These are phyloP conservation scores for Chloropsis hardwickii DNA, from an alignment of 2,113 vertebrate genomes.

Conservation along the genomic window DNA sequence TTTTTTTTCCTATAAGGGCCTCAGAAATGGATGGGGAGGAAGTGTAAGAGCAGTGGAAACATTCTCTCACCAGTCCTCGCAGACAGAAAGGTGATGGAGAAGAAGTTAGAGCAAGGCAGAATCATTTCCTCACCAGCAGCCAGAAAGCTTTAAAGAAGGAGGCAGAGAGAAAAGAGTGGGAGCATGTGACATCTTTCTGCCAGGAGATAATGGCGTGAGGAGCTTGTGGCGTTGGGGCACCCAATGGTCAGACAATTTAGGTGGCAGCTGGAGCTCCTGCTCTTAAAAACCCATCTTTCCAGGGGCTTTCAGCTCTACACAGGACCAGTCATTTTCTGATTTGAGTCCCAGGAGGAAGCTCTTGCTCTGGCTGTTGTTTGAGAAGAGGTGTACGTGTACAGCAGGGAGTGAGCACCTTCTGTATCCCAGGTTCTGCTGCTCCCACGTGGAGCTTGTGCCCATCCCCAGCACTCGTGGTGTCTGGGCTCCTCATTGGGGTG, in stretches of 20 bases:
- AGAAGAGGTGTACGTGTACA: background rate
- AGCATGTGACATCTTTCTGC: background rate
- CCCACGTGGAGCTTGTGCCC: background rate
- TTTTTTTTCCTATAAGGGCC: background rate
- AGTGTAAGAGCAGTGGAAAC: constrained; percentile 6
- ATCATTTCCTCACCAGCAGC: background rate
- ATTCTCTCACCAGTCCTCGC: background rate
- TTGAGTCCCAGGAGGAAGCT: background rate
- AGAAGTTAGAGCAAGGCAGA: background rate
- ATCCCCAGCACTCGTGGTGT: background rate
- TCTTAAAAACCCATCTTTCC: constrained; percentile 1
- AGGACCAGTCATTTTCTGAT: background rate
- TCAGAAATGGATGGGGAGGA: constrained; percentile 26
- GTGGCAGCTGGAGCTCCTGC: background rate
- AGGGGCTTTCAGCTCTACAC: background rate
- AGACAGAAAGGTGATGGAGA: background rate
- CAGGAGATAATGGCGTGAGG: background rate
- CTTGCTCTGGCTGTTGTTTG: background rate
- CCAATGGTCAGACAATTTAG: background rate
- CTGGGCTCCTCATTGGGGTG: background rate
- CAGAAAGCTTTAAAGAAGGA: background rate
- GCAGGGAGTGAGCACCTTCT: background rate
- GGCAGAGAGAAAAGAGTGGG: background rate
- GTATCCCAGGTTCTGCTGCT: background rate
- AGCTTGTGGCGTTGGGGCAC: background rate